Conservation (phyloP, 1,140 invertebrate species). For the Choristoneura fumiferana region DNA sequence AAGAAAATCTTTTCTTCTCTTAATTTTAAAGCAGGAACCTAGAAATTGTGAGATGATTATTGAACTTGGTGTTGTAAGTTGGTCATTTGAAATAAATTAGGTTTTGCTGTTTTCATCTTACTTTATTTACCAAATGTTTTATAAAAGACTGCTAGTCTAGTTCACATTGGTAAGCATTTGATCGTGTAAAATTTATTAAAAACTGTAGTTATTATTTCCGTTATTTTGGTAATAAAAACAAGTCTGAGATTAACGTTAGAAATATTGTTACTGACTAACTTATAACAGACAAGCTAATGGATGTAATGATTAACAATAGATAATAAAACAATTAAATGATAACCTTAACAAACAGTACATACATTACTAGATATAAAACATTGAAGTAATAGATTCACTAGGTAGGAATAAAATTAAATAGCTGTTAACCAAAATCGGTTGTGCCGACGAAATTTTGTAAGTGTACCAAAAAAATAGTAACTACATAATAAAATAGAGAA, state of each 20-base stretch:
- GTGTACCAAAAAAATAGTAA: conserved; percentile 19
- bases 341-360: conserved; percentile 5
- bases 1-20: neutral
- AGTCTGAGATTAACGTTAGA: conserved; percentile 13
- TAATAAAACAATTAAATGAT: conserved; percentile 12
- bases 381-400: conserved; percentile 16
- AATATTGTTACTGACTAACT: neutral
- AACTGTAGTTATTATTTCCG: neutral
- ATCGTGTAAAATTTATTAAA: neutral
- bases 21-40: neutral
- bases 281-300: conserved; percentile 8
- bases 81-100: neutral
- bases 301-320: conserved; percentile 10
- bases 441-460: conserved; percentile 35
- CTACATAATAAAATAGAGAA: conserved; percentile 10
- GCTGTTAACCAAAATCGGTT: conserved; percentile 34
- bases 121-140: neutral
- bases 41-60: conserved; percentile 3
- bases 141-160: conserved; percentile 8
- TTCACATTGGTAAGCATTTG: neutral
- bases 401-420: conserved; percentile 22
- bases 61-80: neutral
- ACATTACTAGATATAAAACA: conserved; percentile 2
- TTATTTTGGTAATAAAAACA: conserved; percentile 11
- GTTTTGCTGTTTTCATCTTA: conserved; percentile 3